phyloP scores from a whole-genome alignment of 2,888 invertebrate species.

The Tetranychus piercei region DNA sequence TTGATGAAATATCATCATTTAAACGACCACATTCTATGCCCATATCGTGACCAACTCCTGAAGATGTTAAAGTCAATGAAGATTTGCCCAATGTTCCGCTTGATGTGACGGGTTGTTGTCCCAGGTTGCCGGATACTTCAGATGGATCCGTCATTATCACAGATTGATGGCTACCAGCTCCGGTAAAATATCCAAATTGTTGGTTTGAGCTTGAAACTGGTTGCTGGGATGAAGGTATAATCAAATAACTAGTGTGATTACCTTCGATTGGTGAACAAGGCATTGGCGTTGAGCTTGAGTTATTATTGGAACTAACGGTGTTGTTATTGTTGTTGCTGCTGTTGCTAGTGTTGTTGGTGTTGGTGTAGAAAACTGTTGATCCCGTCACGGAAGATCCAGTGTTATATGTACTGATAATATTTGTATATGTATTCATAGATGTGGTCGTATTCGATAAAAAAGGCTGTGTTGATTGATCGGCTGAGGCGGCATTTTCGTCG shows the following conservation, averaged over 20 bases:
- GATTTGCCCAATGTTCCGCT: background rate
- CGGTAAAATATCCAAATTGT: background rate
- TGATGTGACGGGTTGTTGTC: background rate
- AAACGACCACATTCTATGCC: slow-evolving; percentile 28
- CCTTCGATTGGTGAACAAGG: slow-evolving; percentile 1
- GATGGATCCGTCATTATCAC: slow-evolving; percentile 9
- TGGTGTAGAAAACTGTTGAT: slow-evolving; percentile 3
- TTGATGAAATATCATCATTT: slow-evolving; percentile 17
- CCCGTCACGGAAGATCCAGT: slow-evolving; percentile 15
- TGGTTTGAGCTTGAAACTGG: background rate
- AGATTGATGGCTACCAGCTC: background rate
- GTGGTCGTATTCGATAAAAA: slow-evolving; percentile 29
- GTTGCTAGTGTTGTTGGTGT: background rate
- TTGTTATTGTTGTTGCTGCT: background rate
- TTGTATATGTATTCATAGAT: slow-evolving; percentile 29
- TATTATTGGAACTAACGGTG: background rate
- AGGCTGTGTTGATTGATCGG: slow-evolving; percentile 19
- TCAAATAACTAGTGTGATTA: background rate
- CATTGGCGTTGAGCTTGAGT: background rate
- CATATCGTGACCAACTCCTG: background rate
- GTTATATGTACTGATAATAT: slow-evolving; percentile 26
- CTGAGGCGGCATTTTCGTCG: background rate
- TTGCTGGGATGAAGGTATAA: background rate
- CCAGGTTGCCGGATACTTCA: too few species aligned
- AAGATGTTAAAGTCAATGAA: background rate